Evolutionary conservation across 92 coral and sea anemone species (phyloP), one percentile per base, ranked within the genome.

Genomic region (Anthopleura xanthogrammica): DNA sequence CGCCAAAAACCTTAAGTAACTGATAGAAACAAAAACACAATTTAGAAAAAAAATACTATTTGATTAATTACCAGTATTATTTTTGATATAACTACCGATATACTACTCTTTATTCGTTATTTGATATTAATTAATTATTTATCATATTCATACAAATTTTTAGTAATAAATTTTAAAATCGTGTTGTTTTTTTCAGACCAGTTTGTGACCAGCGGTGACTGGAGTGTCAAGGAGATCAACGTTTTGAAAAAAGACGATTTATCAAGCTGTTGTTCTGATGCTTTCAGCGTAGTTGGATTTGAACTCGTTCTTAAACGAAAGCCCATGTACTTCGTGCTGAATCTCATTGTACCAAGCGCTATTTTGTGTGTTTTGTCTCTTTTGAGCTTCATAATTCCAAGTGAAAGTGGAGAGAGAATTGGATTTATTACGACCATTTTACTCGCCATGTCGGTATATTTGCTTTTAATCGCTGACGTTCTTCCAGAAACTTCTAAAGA

Each of bases 341-440:
- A 93, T 70, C 87, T 93, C 5, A 77, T 86, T 57, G 70, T 77
- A 19, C 97, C 97, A 3, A 86, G 91, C 72, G 79, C 72, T 24
- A 83, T 91, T 2, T 88, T 93, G 12, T 89, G 90, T 39, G 9
- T 85, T 42, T 57, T 93, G 22, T 83, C 97, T 43, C 90, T 93
- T 17, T 52, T 80, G 41, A 91, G 94, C 76, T 93, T 93, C 84
- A 72, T 86, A 14, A 87, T 93, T 11, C 97, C 94, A 24, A 81
- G 82, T 42, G 89, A 93, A 60, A 91, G 94, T 72, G 97, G 97
- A 23, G 97, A 93, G 52, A 81, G 97, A 48, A 81, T 93, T 43
- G 97, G 94, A 1, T 93, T 93, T 52, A 90, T 93, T 48, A 93
- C 94, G 5, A 93, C 97, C 5, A 83, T 93, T 6, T 88, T 93